Evolutionary conservation across 2,113 vertebrate genomes (phyloP).

Genomic region (Dolichotis patagonum): DNA sequence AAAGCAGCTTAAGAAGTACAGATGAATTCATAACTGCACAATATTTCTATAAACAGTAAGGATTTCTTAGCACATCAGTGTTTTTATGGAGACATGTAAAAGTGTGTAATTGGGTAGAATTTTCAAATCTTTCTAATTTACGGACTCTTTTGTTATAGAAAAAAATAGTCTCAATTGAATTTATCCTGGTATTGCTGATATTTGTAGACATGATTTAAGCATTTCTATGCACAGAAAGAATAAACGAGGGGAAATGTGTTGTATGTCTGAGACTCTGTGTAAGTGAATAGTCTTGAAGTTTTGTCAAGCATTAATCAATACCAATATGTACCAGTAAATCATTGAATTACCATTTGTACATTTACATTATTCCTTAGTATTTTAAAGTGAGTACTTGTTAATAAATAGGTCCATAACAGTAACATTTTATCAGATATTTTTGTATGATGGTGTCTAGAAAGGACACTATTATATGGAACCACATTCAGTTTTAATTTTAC

Average conservation of each 20-base stretch:
- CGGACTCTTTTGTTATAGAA: not conserved
- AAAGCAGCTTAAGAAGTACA: not conserved
- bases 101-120: not conserved
- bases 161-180: not conserved
- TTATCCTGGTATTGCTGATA: not conserved
- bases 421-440: not conserved
- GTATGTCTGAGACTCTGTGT: not conserved
- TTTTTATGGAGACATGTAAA: not conserved
- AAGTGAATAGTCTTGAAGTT: not conserved
- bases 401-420: not conserved
- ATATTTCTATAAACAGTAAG: not conserved
- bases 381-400: not conserved
- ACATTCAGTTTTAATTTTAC: constrained; percentile 31
- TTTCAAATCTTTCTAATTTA: not conserved
- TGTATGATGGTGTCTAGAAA: not conserved
- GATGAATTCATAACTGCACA: not conserved
- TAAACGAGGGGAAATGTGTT: not conserved
- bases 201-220: not conserved
- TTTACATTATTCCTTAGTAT: not conserved
- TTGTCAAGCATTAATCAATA: not conserved
- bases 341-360: not conserved
- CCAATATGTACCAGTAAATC: not conserved
- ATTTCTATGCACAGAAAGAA: not conserved
- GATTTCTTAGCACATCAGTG: not conserved
- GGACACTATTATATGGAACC: not conserved